Percentiles rank a stretch among this genome's conserved stretches.
These are phyloP conservation scores for Podabrus alpinus DNA, from an alignment of 2,888 invertebrate species.

Conservation along the genomic window DNA sequence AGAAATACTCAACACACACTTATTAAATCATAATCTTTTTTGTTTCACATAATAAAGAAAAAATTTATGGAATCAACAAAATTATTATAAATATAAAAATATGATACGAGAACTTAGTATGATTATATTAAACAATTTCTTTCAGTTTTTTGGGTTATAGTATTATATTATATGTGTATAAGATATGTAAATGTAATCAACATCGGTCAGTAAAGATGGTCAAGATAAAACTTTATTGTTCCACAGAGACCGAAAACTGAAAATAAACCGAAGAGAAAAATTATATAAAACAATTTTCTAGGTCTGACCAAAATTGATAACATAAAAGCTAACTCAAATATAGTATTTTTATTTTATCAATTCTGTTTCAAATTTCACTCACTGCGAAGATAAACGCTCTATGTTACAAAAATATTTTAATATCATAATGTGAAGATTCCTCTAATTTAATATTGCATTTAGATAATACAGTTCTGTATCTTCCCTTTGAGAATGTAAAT, in stretches of 20 bases:
- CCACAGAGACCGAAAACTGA: constrained; percentile 43
- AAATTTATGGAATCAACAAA: not conserved
- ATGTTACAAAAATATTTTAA: not conserved
- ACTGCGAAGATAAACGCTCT: not conserved
- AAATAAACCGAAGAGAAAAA: constrained; percentile 44
- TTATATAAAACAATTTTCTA: constrained; percentile 30
- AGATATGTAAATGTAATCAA: constrained; percentile 42
- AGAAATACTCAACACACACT: not conserved
- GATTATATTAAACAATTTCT: constrained; percentile 2
- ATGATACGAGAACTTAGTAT: not conserved
- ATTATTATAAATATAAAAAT: not conserved
- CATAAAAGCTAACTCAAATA: not conserved
- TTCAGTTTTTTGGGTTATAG: not conserved
- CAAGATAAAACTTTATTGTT: constrained; percentile 43
- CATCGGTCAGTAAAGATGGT: constrained; percentile 41
- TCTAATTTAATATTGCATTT: not conserved
- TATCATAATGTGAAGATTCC: not conserved
- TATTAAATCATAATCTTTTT: not conserved
- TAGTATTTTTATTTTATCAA: not conserved
- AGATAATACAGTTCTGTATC: not conserved
- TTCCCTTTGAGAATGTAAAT: constrained; percentile 5
- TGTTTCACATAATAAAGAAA: not conserved
- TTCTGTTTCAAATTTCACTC: not conserved
- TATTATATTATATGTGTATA: not conserved
- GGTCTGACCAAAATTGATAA: constrained; percentile 16